A percentile compares a stretch with the other conserved stretches of the same genome.
phyloP scores from a whole-genome alignment of 1,140 invertebrate genomes.

The Atta cephalotes region DNA sequence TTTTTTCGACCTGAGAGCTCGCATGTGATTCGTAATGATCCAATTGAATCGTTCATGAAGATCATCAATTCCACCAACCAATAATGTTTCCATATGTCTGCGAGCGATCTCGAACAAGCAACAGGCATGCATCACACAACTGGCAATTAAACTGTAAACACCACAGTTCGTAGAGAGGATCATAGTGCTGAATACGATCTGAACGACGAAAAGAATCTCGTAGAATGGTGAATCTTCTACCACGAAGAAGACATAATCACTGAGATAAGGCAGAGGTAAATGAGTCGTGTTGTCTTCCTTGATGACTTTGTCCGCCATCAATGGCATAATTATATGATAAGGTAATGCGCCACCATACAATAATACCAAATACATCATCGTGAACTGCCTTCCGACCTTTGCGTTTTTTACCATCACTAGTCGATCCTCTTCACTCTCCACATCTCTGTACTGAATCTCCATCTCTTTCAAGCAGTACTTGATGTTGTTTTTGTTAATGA shows the following conservation, averaged over 20 bases:
- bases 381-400: slow-evolving; percentile 79
- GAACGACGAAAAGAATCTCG: slow-evolving; percentile 77
- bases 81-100: slow-evolving; percentile 69
- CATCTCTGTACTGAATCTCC: slow-evolving; percentile 76
- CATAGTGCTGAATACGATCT: slow-evolving; percentile 80
- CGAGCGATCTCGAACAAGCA: slow-evolving; percentile 78
- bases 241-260: slow-evolving; percentile 81
- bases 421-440: slow-evolving; percentile 73
- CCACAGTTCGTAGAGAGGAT: slow-evolving; percentile 81
- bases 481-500: slow-evolving; percentile 78
- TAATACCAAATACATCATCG: slow-evolving; percentile 77
- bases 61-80: slow-evolving; percentile 27
- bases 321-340: slow-evolving; percentile 82
- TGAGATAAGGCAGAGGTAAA: slow-evolving; percentile 80
- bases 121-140: slow-evolving; percentile 79
- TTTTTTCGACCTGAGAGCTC: slow-evolving; percentile 75
- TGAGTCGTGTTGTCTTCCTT: slow-evolving; percentile 78
- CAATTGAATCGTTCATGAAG: slow-evolving; percentile 53
- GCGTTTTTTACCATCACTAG: slow-evolving; percentile 79
- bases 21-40: slow-evolving; percentile 74
- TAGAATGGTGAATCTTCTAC: slow-evolving; percentile 77
- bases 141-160: slow-evolving; percentile 80
- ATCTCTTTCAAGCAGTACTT: slow-evolving; percentile 77
- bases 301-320: slow-evolving; percentile 75
- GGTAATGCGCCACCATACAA: slow-evolving; percentile 80